A percentile compares a stretch with the other conserved stretches of the same genome.
These are phyloP conservation scores for Noturus placidus DNA, from an alignment of 2,113 vertebrate genomes.

Conservation along the genomic window DNA sequence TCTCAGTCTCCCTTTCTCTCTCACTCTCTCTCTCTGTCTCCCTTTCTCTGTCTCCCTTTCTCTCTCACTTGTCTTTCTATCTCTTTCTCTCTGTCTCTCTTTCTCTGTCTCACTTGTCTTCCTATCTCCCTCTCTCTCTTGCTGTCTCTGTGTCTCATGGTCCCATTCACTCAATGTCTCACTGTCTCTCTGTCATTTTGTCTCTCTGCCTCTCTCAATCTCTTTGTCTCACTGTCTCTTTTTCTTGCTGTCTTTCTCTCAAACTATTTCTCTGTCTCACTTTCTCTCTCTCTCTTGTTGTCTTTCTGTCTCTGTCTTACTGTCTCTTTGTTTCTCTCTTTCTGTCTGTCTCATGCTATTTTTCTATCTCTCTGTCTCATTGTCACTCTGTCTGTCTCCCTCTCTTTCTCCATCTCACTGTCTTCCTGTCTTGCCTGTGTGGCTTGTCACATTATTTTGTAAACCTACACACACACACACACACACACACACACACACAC, in stretches of 20 bases:
- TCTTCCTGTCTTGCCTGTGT: not conserved
- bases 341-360: not conserved
- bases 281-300: not conserved
- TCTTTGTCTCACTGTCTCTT: not conserved
- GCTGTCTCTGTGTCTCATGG: too few relatives aligned
- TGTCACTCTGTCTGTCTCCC: not conserved
- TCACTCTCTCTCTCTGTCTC: too few relatives aligned
- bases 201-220: too few relatives aligned
- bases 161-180: too few relatives aligned
- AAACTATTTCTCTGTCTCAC: not conserved
- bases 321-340: not conserved
- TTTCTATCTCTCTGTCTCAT: not conserved
- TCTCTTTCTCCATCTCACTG: not conserved
- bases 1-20: too few relatives aligned
- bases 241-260: not conserved
- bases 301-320: not conserved
- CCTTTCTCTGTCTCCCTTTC: too few relatives aligned
- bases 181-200: too few relatives aligned
- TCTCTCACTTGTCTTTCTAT: too few relatives aligned
- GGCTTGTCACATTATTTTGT: not conserved
- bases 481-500: too few relatives aligned
- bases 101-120: too few relatives aligned
- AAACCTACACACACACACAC: not conserved
- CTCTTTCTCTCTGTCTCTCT: too few relatives aligned
- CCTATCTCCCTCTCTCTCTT: too few relatives aligned